Evolutionary conservation across 1,140 invertebrate species (phyloP).

Genomic region (Tetramorium simillimum): DNA sequence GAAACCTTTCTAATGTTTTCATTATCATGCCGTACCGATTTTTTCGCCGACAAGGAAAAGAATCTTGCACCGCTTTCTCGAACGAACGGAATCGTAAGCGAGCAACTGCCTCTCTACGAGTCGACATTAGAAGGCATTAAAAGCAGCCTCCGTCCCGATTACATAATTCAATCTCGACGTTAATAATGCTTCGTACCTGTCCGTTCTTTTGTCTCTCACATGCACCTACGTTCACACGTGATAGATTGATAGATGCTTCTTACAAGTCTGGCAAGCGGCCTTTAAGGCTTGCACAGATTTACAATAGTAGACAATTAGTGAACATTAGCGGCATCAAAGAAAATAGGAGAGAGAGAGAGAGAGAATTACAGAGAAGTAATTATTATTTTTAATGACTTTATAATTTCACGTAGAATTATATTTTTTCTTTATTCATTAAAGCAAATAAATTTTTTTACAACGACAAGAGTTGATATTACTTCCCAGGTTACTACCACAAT

Average conservation of each 20-base stretch:
- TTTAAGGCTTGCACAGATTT: constrained; percentile 42
- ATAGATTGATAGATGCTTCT: constrained; percentile 43
- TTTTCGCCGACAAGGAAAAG: neutral
- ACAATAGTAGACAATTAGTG: constrained; percentile 52
- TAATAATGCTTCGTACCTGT: constrained; percentile 44
- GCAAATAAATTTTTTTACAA: neutral
- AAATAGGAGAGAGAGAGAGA: too few relatives aligned
- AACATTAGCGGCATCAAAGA: constrained; percentile 17
- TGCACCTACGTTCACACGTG: constrained; percentile 45
- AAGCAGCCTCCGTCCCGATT: constrained; percentile 35
- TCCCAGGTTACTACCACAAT: neutral
- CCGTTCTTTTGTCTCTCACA: constrained; percentile 46
- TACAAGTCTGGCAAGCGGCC: constrained; percentile 33
- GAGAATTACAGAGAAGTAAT: constrained; percentile 27
- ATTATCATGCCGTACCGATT: too few relatives aligned
- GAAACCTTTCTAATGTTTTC: neutral
- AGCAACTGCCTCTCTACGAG: constrained; percentile 1
- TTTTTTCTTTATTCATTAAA: constrained; percentile 11
- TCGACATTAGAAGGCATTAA: constrained; percentile 38
- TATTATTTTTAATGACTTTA: constrained; percentile 24
- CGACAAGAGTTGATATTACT: neutral
- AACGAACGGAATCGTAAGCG: constrained; percentile 1
- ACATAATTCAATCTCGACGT: constrained; percentile 56
- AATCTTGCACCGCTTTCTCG: neutral
- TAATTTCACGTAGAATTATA: neutral